Conservation (phyloP, 2,888 invertebrate genomes). For the Callyntrura sp. region DNA sequence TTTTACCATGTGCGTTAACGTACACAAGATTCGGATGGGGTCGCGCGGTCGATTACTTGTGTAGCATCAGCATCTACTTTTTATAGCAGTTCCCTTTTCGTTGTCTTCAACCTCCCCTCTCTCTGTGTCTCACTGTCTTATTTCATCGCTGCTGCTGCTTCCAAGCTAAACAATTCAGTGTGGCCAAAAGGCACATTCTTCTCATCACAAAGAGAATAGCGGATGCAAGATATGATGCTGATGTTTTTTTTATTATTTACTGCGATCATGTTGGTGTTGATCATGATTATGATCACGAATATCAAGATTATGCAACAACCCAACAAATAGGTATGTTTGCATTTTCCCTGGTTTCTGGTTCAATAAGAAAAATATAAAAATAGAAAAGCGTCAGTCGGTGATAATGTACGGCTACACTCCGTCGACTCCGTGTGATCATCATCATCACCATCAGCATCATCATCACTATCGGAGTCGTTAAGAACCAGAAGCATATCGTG, state of each 20-base stretch:
- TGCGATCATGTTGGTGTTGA: slow-evolving; percentile 30
- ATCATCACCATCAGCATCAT: background rate
- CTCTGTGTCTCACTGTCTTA: too few relatives aligned
- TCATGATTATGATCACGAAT: slow-evolving; percentile 41
- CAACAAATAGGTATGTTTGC: slow-evolving; percentile 33
- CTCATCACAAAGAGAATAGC: background rate
- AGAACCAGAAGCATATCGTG: background rate
- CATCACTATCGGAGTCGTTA: background rate
- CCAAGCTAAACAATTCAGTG: background rate
- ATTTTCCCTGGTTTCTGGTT: slow-evolving; percentile 24
- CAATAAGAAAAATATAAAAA: slow-evolving; percentile 12
- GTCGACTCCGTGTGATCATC: slow-evolving; percentile 8
- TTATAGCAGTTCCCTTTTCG: background rate
- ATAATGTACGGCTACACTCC: too few relatives aligned
- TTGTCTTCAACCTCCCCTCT: background rate
- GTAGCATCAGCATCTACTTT: background rate
- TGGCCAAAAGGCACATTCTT: slow-evolving; percentile 15
- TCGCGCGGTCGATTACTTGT: background rate
- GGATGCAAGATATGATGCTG: slow-evolving; percentile 44
- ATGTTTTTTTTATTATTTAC: slow-evolving; percentile 20
- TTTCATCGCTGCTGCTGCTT: background rate
- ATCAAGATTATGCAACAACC: slow-evolving; percentile 48
- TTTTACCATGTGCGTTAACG: too few relatives aligned
- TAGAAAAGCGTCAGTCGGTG: slow-evolving; percentile 23
- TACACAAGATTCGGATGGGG: background rate